Conservation (phyloP, 2,888 invertebrate genomes). For the Podotricha telesiphe region DNA sequence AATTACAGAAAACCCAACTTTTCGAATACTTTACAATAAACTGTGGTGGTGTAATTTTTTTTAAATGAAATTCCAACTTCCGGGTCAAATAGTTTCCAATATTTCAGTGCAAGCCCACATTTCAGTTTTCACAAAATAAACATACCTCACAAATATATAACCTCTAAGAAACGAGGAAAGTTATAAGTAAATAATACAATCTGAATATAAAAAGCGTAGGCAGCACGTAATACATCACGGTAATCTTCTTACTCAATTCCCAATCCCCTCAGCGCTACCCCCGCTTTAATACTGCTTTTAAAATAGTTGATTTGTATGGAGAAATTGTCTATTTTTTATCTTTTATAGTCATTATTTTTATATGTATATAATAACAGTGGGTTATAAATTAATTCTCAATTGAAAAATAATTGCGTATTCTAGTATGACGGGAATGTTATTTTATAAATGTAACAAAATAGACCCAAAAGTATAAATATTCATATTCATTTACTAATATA, state of each 20-base stretch:
- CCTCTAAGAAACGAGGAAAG: conserved; percentile 14
- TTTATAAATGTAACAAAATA: not conserved
- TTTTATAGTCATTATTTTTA: conserved; percentile 11
- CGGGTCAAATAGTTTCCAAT: no score
- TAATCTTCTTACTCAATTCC: conserved; percentile 81
- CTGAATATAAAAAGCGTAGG: conserved; percentile 38
- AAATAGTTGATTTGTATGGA: conserved; percentile 36
- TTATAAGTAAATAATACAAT: conserved; percentile 37
- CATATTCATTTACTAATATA: not conserved
- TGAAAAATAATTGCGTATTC: no score
- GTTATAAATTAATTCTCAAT: no score
- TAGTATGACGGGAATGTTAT: no score
- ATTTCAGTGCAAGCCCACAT: no score
- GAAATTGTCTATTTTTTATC: conserved; percentile 17
- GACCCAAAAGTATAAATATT: not conserved
- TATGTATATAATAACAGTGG: no score
- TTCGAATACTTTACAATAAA: no score
- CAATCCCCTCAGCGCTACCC: conserved; percentile 49
- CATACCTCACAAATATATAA: not conserved
- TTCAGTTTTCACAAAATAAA: no score
- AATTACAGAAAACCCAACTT: no score
- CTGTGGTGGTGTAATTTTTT: no score
- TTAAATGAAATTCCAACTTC: no score
- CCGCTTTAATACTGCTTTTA: conserved; percentile 36
- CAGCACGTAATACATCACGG: conserved; percentile 76